Conservation (phyloP, 2,888 invertebrate genomes). For the Nephrotoma appendiculata region DNA sequence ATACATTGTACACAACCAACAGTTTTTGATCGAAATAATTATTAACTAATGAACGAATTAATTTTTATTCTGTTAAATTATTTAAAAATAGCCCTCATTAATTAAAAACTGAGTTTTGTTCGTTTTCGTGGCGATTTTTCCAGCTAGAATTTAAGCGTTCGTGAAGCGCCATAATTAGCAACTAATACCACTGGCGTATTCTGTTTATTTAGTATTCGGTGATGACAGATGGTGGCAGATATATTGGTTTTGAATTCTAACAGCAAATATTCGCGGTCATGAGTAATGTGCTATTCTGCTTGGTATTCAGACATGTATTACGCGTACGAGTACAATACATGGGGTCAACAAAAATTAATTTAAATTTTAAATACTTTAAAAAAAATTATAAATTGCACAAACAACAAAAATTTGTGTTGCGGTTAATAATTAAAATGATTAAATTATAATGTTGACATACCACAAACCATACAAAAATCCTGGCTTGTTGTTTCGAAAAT, state of each 20-base stretch:
- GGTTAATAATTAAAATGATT: background rate
- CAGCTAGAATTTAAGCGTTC: background rate
- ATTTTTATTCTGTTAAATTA: background rate
- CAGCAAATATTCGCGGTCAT: background rate
- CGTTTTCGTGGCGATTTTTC: background rate
- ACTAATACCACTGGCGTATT: background rate
- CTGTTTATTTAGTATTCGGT: background rate
- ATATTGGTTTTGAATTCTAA: background rate
- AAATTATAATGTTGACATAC: background rate
- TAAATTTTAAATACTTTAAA: too few species aligned
- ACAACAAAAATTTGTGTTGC: background rate
- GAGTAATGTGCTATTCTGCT: background rate
- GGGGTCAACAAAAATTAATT: background rate
- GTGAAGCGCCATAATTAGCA: background rate
- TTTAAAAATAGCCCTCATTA: background rate
- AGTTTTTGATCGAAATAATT: background rate
- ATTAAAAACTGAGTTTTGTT: background rate
- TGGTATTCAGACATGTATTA: background rate
- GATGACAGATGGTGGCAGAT: background rate
- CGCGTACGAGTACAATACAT: background rate
- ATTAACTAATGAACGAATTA: background rate
- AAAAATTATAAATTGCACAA: background rate
- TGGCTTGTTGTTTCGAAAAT: background rate
- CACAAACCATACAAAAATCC: background rate
- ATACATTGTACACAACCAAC: background rate